Conservation (phyloP, 2,888 invertebrate species). For the Limenitis camilla region DNA sequence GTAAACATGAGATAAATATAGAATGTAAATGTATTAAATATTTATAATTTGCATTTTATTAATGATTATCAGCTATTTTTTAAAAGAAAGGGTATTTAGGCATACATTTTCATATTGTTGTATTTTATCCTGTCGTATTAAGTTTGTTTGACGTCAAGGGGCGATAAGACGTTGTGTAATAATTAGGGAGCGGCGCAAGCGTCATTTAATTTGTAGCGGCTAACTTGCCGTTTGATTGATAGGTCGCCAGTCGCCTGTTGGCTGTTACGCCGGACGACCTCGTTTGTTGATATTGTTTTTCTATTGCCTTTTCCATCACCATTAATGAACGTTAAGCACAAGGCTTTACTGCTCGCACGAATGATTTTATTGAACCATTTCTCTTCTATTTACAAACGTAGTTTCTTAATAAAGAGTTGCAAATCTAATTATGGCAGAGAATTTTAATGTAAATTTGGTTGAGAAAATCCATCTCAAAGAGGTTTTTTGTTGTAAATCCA, state of each 20-base stretch:
- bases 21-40: too few species aligned
- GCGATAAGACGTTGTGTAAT: slow-evolving; percentile 37
- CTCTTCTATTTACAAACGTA: neutral
- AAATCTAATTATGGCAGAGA: too few species aligned
- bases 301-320: slow-evolving; percentile 38
- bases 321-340: slow-evolving; percentile 15
- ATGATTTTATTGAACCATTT: slow-evolving; percentile 5
- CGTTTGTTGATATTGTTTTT: slow-evolving; percentile 52
- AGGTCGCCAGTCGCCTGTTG: too few species aligned
- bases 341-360: neutral
- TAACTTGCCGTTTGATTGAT: slow-evolving; percentile 54
- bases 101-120: too few species aligned
- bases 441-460: too few species aligned
- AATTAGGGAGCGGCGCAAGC: slow-evolving; percentile 56
- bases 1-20: too few species aligned
- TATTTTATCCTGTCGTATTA: slow-evolving; percentile 30
- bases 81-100: too few species aligned
- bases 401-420: neutral
- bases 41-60: too few species aligned
- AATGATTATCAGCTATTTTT: too few species aligned
- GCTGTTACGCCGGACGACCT: slow-evolving; percentile 55
- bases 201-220: slow-evolving; percentile 50
- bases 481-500: too few species aligned
- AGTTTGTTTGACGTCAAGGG: slow-evolving; percentile 49
- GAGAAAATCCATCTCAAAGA: too few species aligned